Percentiles rank a stretch among this genome's conserved stretches.
phyloP scores from a whole-genome alignment of 1,140 invertebrate species.

The Macrocentrus cingulum region DNA sequence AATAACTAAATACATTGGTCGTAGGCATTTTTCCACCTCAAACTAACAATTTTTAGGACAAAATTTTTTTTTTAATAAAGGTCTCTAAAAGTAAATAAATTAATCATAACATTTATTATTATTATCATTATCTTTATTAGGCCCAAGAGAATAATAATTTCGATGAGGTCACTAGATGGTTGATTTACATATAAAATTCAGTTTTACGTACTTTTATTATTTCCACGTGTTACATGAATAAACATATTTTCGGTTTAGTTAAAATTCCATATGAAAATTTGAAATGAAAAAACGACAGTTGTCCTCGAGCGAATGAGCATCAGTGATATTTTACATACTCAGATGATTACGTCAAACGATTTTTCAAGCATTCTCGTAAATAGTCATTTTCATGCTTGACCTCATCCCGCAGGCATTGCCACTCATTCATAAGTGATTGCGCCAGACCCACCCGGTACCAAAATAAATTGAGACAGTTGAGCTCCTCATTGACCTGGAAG shows the following conservation, averaged over 20 bases:
- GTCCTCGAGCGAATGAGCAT: not conserved
- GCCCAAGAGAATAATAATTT: too few species aligned
- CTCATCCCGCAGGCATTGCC: constrained; percentile 26
- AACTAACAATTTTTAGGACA: too few species aligned
- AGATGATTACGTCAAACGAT: too few species aligned
- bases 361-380: constrained; percentile 27
- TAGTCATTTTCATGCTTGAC: constrained; percentile 21
- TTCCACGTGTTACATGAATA: not conserved
- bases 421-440: constrained; percentile 20
- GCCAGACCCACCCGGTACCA: constrained; percentile 31
- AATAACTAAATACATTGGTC: too few species aligned
- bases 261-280: constrained; percentile 21
- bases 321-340: too few species aligned
- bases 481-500: constrained; percentile 25
- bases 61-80: too few species aligned
- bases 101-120: too few species aligned
- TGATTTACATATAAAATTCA: too few species aligned
- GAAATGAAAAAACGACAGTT: constrained; percentile 2
- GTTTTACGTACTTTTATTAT: not conserved
- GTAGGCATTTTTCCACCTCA: too few species aligned
- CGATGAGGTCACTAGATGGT: too few species aligned
- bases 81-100: too few species aligned
- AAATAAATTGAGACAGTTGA: constrained; percentile 25
- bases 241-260: not conserved
- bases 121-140: too few species aligned